Conservation (phyloP, 2,113 vertebrate genomes). For the Rhodinocichla rosea region DNA sequence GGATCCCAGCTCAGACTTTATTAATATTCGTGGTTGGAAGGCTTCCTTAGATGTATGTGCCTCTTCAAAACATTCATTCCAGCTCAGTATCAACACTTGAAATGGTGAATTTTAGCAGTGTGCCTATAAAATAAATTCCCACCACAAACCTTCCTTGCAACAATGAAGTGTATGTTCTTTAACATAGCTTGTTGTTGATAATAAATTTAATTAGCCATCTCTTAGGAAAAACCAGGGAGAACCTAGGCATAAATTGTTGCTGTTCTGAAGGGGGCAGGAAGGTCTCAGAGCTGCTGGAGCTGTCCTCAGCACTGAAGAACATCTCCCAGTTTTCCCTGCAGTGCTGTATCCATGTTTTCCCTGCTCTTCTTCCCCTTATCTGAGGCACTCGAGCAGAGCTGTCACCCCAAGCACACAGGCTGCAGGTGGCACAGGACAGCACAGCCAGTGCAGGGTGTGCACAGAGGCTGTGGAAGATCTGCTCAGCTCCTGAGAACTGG, state of each 20-base stretch:
- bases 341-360: background rate
- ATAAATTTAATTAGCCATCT: background rate
- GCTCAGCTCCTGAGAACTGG: background rate
- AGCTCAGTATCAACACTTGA: background rate
- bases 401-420: accelerated
- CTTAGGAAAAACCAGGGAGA: background rate
- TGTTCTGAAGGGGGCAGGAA: background rate
- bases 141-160: background rate
- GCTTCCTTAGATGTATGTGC: background rate
- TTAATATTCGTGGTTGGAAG: background rate
- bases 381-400: background rate
- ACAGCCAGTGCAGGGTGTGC: background rate
- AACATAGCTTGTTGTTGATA: background rate
- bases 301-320: background rate
- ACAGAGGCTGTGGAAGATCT: background rate
- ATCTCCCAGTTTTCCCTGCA: background rate
- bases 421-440: background rate
- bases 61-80: background rate
- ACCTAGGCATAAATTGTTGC: background rate
- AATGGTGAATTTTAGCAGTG: background rate
- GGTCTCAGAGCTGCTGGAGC: background rate
- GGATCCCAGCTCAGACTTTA: background rate
- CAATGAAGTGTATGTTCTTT: background rate
- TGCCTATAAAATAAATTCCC: background rate
- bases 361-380: background rate